Evolutionary conservation across 2,888 invertebrate species (phyloP).

Genomic region (Cremastinae sp.): DNA sequence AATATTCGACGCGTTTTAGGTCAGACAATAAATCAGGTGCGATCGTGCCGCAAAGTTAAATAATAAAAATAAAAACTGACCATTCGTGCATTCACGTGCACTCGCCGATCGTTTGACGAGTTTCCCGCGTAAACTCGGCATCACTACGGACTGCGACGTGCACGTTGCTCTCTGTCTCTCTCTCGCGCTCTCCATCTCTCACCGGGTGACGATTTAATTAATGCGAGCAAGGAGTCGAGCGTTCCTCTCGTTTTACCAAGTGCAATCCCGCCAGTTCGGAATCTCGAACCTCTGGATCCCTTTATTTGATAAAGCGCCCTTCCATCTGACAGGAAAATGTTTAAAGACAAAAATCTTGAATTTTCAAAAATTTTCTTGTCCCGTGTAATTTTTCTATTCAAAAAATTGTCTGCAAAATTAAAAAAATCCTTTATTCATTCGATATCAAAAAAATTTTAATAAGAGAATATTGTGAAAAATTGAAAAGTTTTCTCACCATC

Average conservation of each 20-base stretch:
- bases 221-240: conserved; percentile 45
- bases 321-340: neutral
- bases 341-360: neutral
- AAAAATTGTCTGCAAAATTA: no score
- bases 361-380: no score
- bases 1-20: neutral
- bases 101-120: conserved; percentile 25
- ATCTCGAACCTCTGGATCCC: conserved; percentile 30
- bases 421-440: no score
- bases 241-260: conserved; percentile 44
- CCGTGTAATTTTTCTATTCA: no score
- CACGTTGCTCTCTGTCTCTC: conserved; percentile 21
- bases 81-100: conserved; percentile 15
- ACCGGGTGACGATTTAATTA: conserved; percentile 54
- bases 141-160: conserved; percentile 13
- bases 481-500: no score
- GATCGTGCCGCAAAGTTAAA: no score
- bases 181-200: conserved; percentile 1
- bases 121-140: conserved; percentile 47
- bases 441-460: no score
- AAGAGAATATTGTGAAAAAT: no score
- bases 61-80: no score
- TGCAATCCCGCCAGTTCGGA: conserved; percentile 25
- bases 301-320: neutral
- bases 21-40: no score